Conservation (phyloP, 2,797 vertebrate species). For the Xiphophorus birchmanni region DNA sequence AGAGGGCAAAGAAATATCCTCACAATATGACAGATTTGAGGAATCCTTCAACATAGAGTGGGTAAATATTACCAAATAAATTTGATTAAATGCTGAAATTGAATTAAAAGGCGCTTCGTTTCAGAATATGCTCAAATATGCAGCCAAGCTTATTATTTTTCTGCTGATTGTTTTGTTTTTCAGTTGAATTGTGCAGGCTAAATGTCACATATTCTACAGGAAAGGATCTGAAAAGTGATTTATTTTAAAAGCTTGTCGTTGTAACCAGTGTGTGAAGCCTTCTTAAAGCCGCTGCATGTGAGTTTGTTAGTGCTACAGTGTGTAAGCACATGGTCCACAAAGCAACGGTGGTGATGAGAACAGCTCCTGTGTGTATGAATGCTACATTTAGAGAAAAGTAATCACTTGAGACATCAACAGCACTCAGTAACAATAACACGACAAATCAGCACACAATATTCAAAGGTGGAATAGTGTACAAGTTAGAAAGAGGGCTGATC, state of each 20-base stretch:
- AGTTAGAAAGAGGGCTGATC: constrained; percentile 70
- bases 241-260: no score
- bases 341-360: constrained; percentile 55
- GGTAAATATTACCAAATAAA: not conserved
- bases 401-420: constrained; percentile 58
- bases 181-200: not conserved
- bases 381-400: constrained; percentile 77
- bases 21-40: not conserved
- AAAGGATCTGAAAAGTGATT: not conserved
- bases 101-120: not conserved
- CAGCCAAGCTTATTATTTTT: not conserved
- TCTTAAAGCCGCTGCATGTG: constrained; percentile 18
- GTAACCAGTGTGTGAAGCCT: constrained; percentile 17
- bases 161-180: not conserved
- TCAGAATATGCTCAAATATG: not conserved
- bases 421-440: constrained; percentile 68
- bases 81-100: not conserved
- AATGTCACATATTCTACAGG: not conserved
- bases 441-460: constrained; percentile 66
- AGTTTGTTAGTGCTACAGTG: constrained; percentile 65
- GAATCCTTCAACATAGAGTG: not conserved
- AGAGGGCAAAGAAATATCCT: not conserved
- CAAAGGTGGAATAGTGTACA: constrained; percentile 69
- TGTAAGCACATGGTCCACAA: constrained; percentile 65
- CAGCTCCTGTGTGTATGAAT: constrained; percentile 59